Evolutionary conservation across 2,113 vertebrate genomes (phyloP), one percentile per base, ranked within the genome.

Genomic region (Brachypodius melanocephalos): DNA sequence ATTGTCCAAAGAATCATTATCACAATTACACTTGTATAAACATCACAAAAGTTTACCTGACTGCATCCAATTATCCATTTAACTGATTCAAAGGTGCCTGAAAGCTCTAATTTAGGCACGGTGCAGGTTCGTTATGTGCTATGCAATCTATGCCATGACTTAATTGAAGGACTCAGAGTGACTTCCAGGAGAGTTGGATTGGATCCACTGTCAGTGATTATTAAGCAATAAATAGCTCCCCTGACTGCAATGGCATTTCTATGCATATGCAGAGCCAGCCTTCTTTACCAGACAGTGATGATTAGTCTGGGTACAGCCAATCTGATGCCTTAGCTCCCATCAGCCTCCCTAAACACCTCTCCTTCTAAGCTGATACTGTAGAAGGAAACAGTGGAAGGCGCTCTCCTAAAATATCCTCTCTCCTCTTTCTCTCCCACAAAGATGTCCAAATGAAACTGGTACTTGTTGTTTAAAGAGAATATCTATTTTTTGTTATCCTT

Each of bases 31-130:
- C 63, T 21, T 91, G 51, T 84, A 34, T n/a, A 95, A 94, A 80
- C 59, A 85, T 10, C 85, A 85, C 49, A 66, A 31, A 92, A 95
- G 81, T 85, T 85, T 88, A 94, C 75, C 75, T 95, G 89, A 73
- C 90, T 88, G n/a, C 21, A 10, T 85, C 85, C 52, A 95, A 90
- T 96, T 90, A 93, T 19, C 55, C 88, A 71, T 86, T 86, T 31
- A 71, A 61, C 51, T 67, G 74, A 83, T 55, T 40, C 13, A 24
- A 76, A 89, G 40, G 66, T 14, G 19, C 28, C 54, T 63, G 48
- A 90, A 83, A 66, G 28, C 45, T 93, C 85, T 91, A 40, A 31
- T 92, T 91, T 68, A 77, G 88, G 57, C 59, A 85, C 1, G 1
- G 8, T 38, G 67, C 36, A 71, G 51, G 17, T 83, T 67, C 2